These are phyloP conservation scores for Ciconia stormi DNA, from an alignment of 2,113 vertebrate species.

Conservation along the genomic window DNA sequence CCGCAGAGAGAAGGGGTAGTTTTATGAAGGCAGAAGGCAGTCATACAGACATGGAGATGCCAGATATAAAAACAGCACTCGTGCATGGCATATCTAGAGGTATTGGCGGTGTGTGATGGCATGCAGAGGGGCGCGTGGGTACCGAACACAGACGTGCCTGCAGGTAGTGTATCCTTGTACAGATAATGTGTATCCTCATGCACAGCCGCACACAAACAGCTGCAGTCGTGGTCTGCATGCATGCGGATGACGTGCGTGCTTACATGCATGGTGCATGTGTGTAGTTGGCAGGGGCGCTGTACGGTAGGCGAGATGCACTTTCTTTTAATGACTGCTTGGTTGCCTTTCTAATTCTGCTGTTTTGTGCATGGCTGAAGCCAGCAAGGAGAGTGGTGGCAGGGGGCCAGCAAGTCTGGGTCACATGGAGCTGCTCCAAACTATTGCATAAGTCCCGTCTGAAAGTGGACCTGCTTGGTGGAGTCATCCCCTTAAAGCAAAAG, in stretches of 20 bases:
- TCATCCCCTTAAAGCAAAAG: not conserved
- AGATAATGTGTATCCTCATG: fast-evolving
- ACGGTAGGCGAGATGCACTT: not conserved
- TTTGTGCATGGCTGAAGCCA: constrained; percentile 29
- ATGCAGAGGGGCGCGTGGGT: fast-evolving
- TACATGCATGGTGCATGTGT: fast-evolving
- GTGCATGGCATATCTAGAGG: fast-evolving
- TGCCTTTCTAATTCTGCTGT: not conserved
- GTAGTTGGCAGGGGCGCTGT: not conserved
- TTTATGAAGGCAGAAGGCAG: not conserved
- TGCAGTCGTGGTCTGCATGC: fast-evolving
- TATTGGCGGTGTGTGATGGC: fast-evolving
- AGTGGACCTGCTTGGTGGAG: constrained; percentile 49
- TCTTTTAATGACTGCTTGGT: not conserved
- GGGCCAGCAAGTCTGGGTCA: constrained; percentile 72
- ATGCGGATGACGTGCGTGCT: fast-evolving
- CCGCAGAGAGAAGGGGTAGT: not conserved
- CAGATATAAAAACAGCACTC: not conserved
- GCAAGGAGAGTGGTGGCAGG: constrained; percentile 41
- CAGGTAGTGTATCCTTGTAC: not conserved
- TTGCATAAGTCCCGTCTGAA: constrained; percentile 66
- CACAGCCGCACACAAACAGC: not conserved
- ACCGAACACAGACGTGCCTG: fast-evolving
- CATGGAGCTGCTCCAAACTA: constrained; percentile 57
- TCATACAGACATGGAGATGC: fast-evolving